A percentile compares a stretch with the other conserved stretches of the same genome.
These are phyloP conservation scores for Chrysopilus asiliformis DNA, from an alignment of 2,888 invertebrate species.

Conservation along the genomic window DNA sequence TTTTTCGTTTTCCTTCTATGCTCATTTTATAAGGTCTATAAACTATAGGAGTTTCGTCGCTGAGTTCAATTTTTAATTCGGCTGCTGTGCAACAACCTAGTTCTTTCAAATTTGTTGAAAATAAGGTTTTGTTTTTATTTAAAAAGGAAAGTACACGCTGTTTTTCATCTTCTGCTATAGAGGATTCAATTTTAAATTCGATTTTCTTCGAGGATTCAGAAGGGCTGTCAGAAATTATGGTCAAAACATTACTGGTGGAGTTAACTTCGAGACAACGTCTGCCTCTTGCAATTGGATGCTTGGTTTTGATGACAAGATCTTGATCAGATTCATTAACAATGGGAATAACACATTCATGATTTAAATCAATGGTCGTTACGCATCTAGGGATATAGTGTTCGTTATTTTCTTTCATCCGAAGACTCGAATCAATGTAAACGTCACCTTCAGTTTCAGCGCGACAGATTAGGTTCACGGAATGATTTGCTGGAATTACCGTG, in stretches of 20 bases:
- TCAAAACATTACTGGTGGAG: not conserved
- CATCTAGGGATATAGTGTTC: not conserved
- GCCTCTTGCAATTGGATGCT: conserved; percentile 1
- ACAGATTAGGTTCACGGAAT: not conserved
- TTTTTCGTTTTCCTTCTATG: not conserved
- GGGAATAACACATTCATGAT: not conserved
- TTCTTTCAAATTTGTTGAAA: not conserved
- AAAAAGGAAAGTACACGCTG: too few relatives aligned
- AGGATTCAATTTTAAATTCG: too few relatives aligned
- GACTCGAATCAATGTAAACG: not conserved
- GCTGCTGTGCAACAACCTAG: conserved; percentile 2
- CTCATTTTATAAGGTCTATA: conserved; percentile 1
- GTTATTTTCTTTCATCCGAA: not conserved
- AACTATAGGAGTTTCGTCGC: too few relatives aligned
- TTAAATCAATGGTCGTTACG: not conserved
- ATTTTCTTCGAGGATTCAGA: too few relatives aligned
- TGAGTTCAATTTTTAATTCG: not conserved
- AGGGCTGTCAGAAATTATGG: too few relatives aligned
- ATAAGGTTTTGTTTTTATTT: not conserved
- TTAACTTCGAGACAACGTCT: not conserved
- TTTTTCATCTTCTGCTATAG: too few relatives aligned
- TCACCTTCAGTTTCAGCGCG: not conserved
- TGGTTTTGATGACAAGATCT: not conserved
- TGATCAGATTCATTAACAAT: not conserved
- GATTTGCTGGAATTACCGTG: not conserved